Conservation (phyloP, 2,113 vertebrate species). For the Arizona elegans region DNA sequence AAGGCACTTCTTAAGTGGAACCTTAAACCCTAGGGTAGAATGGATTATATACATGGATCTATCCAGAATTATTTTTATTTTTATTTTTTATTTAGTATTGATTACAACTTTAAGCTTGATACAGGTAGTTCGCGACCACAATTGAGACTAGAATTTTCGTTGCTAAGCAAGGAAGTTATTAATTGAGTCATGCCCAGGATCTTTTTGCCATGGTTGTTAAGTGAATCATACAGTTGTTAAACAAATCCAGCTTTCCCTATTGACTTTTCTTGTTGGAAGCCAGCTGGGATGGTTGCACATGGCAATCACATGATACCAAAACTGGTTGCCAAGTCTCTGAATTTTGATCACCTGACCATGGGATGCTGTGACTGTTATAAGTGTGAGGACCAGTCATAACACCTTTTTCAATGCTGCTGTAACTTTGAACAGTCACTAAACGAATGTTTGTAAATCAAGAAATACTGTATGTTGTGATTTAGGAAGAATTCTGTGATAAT, state of each 20-base stretch:
- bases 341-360: background rate
- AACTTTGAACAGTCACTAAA: background rate
- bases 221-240: background rate
- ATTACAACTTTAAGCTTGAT: background rate
- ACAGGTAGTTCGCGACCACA: background rate
- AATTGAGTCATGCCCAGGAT: background rate
- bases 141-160: background rate
- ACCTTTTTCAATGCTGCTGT: background rate
- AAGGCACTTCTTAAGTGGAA: background rate
- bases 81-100: background rate
- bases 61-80: rapidly evolving
- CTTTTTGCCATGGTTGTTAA: background rate
- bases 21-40: rapidly evolving
- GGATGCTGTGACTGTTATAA: background rate
- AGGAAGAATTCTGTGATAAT: background rate
- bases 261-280: background rate
- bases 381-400: background rate
- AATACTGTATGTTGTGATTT: background rate
- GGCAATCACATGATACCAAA: background rate
- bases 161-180: background rate
- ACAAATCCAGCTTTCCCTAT: background rate
- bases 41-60: background rate
- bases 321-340: background rate
- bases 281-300: background rate
- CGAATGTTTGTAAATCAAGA: background rate